Evolutionary conservation across 2,113 vertebrate species (phyloP).

Genomic region (Apistogramma diplotaenia): DNA sequence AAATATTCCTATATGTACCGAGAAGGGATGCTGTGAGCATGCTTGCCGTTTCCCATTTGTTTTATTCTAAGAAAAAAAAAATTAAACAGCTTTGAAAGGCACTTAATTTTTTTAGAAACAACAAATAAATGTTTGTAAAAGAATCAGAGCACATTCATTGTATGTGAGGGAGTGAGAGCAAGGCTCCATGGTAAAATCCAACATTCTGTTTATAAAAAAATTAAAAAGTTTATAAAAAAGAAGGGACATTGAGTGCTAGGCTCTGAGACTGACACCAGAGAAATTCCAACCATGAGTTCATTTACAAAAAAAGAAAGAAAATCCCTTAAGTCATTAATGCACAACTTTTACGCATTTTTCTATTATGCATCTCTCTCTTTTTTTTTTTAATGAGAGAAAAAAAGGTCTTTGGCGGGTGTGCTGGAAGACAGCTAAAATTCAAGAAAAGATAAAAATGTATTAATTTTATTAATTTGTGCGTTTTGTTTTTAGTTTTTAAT

Average conservation of each 20-base stretch:
- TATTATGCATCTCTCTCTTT: not conserved
- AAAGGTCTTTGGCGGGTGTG: not conserved
- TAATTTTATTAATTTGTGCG: not conserved
- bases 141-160: slow-evolving; percentile 9
- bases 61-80: slow-evolving; percentile 1
- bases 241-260: not conserved
- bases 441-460: not conserved
- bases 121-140: not conserved
- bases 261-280: not conserved
- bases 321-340: not conserved
- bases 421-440: not conserved
- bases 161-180: not conserved
- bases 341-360: not conserved
- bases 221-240: not conserved
- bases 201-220: slow-evolving; percentile 1
- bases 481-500: not conserved
- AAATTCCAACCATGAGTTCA: not conserved
- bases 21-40: slow-evolving; percentile 37
- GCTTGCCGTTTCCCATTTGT: slow-evolving; percentile 45
- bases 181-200: not conserved
- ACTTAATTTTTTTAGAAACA: not conserved
- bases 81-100: not conserved
- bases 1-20: not conserved
- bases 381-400: too few species aligned
- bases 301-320: not conserved